Conservation (phyloP, 1,140 invertebrate genomes). For the Lysiphlebus fabarum region DNA sequence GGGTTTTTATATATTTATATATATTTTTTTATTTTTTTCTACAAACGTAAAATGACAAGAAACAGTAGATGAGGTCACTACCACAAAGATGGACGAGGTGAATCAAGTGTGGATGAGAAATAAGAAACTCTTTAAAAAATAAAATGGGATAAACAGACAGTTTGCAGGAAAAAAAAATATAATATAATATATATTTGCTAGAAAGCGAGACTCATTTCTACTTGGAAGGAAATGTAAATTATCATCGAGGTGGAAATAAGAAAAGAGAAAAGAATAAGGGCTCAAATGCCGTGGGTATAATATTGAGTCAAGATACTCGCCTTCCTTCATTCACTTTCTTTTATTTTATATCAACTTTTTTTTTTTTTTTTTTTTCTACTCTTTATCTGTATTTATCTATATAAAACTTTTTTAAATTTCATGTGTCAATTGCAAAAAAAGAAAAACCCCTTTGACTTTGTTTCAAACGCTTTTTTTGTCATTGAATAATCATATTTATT, state of each 20-base stretch:
- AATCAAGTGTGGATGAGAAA: neutral
- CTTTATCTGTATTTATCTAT: slow-evolving; percentile 25
- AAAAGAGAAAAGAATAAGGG: slow-evolving; percentile 55
- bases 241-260: slow-evolving; percentile 51
- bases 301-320: slow-evolving; percentile 44
- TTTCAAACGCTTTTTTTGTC: slow-evolving; percentile 20
- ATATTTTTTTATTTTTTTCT: slow-evolving; percentile 1
- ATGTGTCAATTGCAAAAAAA: slow-evolving; percentile 54
- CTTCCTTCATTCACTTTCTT: slow-evolving; percentile 29
- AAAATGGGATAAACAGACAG: slow-evolving; percentile 54
- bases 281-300: slow-evolving; percentile 47
- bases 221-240: slow-evolving; percentile 55
- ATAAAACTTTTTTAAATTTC: slow-evolving; percentile 52
- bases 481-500: too few relatives aligned
- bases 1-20: slow-evolving; percentile 19
- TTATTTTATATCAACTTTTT: slow-evolving; percentile 24
- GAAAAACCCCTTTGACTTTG: slow-evolving; percentile 43
- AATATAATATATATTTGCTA: slow-evolving; percentile 27
- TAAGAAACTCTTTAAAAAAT: slow-evolving; percentile 29
- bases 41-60: slow-evolving; percentile 20
- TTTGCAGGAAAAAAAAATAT: slow-evolving; percentile 35
- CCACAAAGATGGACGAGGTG: neutral
- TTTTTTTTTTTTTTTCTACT: neutral
- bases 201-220: slow-evolving; percentile 11
- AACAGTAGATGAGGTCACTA: slow-evolving; percentile 9